Conservation (phyloP, 2,888 invertebrate species). For the Saturnia pavonia region DNA sequence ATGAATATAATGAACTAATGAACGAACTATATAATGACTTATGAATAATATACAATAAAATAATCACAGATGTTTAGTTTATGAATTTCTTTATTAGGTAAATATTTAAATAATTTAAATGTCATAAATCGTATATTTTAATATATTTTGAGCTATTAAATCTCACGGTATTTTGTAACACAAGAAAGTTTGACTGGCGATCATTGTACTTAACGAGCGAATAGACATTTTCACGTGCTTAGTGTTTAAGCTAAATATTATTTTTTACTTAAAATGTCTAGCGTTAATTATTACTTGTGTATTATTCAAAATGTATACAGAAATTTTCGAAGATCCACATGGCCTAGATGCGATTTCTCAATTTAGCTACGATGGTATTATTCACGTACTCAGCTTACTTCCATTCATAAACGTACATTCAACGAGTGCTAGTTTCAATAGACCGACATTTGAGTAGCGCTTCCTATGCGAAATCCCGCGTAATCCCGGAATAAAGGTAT, state of each 20-base stretch:
- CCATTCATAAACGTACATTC: constrained; percentile 59
- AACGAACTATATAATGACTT: too few species aligned
- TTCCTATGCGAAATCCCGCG: constrained; percentile 78
- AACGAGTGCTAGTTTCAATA: constrained; percentile 48
- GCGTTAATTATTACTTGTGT: background rate
- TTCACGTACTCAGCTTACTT: constrained; percentile 51
- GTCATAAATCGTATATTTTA: too few species aligned
- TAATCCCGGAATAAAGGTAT: constrained; percentile 78
- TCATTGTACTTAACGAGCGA: too few species aligned
- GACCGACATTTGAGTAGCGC: constrained; percentile 67
- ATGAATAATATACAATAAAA: too few species aligned
- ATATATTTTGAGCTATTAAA: too few species aligned
- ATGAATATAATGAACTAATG: too few species aligned
- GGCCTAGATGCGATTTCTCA: constrained; percentile 57
- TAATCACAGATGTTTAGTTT: too few species aligned
- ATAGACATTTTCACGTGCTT: too few species aligned
- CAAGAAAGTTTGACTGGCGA: too few species aligned
- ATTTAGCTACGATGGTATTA: constrained; percentile 61
- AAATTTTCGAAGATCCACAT: constrained; percentile 35
- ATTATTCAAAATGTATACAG: constrained; percentile 57
- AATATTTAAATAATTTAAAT: too few species aligned
- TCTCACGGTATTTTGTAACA: too few species aligned
- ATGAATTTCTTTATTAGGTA: too few species aligned
- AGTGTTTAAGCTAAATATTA: background rate
- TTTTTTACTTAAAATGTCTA: background rate